Base-by-base conservation (phyloP, 2,888 invertebrate genomes). In the Nymphalis urticae region DNA sequence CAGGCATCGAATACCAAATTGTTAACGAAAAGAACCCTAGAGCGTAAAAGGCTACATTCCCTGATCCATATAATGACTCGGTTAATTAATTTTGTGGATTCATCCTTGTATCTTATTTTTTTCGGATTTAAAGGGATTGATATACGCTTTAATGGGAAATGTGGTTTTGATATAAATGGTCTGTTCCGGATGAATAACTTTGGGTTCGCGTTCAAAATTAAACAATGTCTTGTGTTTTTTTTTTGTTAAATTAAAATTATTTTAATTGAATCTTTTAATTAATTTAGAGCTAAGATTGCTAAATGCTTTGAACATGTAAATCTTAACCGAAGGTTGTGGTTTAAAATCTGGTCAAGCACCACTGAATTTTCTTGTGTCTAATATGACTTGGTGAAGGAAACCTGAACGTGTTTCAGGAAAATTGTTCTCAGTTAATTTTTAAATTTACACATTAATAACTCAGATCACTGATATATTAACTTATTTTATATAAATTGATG, bases 1-100 rank as follows among this genome's bases (percentile, higher is more conserved):
- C 74, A 72, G 48, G 79, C 76, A 78, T 84, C 83, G 85, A 85
- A 85, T 84, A 81, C 80, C 77, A 80, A 82, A 83, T 83, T 80
- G 80, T 72, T 73, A 75, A 81, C 76, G 79, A 80, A 79, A 69
- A 77, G 77, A 79, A 78, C 74, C 75, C 72, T 58, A 36, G 17
- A 60, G 62, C 63, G 64, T 60, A 65, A 42, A 58, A 42, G 8
- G 24, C 54, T 64, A 64, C 60, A 54, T 21, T 67, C 60, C 61
- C 50, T 66, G 59, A 59, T 59, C 53, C 58, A 60, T 48, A 27
- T 54, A 66, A 48, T 61, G 54, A 56, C 19, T 47, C 16, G 53
- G 62, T 61, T 62, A 66, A 66, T 66, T 66, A 62, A 66, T 66
- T 66, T 66, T 51, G 61, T 56, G 66, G 61, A 62, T 66, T 60